phyloP scores from a whole-genome alignment of 2,113 vertebrate species.

The Aldabrachelys gigantea region DNA sequence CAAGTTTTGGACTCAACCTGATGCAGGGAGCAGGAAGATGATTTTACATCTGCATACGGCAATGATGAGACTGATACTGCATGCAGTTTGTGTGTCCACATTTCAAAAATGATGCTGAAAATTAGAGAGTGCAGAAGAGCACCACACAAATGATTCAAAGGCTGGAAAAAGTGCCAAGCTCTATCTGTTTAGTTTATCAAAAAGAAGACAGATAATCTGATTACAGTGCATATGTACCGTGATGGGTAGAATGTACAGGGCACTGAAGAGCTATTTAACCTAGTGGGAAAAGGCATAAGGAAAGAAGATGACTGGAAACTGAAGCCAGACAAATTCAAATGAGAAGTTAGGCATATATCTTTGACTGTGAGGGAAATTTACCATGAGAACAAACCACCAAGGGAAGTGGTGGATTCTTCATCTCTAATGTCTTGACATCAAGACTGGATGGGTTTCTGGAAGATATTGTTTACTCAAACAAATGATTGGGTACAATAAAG shows the following conservation, averaged over 20 bases:
- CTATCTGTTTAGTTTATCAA: background rate
- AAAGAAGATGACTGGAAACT: background rate
- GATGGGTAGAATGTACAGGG: background rate
- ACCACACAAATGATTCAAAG: slow-evolving; percentile 9
- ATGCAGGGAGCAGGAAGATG: too few species aligned
- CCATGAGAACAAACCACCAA: background rate
- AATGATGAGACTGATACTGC: background rate
- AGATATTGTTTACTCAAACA: background rate
- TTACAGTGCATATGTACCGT: background rate
- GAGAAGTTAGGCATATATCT: background rate
- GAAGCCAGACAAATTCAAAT: background rate
- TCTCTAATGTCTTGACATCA: background rate
- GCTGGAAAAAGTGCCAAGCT: background rate
- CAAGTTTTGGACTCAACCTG: too few species aligned
- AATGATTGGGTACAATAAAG: background rate
- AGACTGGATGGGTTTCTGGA: background rate
- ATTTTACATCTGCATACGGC: background rate
- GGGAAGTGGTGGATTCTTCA: rapidly evolving
- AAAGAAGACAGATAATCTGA: background rate
- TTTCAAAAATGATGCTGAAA: background rate
- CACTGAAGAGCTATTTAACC: background rate
- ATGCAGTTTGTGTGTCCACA: background rate
- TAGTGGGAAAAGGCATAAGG: background rate
- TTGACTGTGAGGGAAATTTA: background rate
- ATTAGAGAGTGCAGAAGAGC: background rate